A percentile compares a stretch with the other conserved stretches of the same genome.
phyloP scores from a whole-genome alignment of 2,113 vertebrate species.

The Anolis carolinensis region DNA sequence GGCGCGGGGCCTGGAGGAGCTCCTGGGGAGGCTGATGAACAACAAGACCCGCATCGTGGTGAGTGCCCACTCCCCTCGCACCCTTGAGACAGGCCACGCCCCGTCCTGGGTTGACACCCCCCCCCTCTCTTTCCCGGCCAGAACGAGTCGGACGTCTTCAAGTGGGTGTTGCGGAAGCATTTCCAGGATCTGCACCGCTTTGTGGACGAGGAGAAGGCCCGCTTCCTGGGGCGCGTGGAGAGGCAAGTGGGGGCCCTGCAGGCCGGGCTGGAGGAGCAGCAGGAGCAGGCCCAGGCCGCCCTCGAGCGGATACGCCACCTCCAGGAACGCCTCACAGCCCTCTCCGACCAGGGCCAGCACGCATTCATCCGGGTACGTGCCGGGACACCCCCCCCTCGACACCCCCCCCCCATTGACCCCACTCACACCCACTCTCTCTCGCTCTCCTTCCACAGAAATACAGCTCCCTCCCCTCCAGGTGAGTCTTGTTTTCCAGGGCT shows the following conservation, averaged over 20 bases:
- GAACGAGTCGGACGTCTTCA: conserved; percentile 85
- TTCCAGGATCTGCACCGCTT: conserved; percentile 83
- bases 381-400: too few species aligned
- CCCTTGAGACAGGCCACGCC: too few species aligned
- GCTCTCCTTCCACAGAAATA: conserved; percentile 78
- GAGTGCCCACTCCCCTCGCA: conserved; percentile 46
- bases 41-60: conserved; percentile 85
- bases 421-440: not conserved
- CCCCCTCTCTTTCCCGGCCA: conserved; percentile 35
- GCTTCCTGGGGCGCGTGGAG: conserved; percentile 77
- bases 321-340: conserved; percentile 71
- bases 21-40: conserved; percentile 81
- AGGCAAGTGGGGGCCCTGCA: conserved; percentile 74
- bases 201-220: conserved; percentile 83
- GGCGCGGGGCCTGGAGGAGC: conserved; percentile 77
- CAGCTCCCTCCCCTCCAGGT: conserved; percentile 78
- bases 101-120: not conserved
- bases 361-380: conserved; percentile 77
- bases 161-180: conserved; percentile 84
- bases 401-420: too few species aligned
- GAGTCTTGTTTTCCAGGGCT: too few species aligned
- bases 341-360: conserved; percentile 77
- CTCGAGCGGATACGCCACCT: too few species aligned
- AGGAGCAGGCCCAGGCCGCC: conserved; percentile 76
- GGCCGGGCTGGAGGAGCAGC: conserved; percentile 80